phyloP scores from a whole-genome alignment of 2,888 invertebrate species.

The Shargacucullia verbasci region DNA sequence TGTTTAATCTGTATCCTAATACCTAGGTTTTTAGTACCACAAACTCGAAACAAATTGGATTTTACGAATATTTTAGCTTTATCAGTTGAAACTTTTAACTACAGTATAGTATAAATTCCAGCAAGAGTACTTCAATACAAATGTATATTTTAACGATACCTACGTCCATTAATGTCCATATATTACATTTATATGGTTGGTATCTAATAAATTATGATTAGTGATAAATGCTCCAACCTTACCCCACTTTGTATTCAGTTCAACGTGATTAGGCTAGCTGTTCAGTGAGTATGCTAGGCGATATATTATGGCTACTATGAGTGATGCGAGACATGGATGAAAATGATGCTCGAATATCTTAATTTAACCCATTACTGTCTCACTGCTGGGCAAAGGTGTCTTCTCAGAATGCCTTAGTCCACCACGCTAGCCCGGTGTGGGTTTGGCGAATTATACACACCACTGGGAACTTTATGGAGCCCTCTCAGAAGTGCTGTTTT shows the following conservation, averaged over 20 bases:
- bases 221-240: slow-evolving; percentile 52
- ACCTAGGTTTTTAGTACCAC: slow-evolving; percentile 10
- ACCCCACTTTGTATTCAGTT: slow-evolving; percentile 45
- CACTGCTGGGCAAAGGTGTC: too few relatives aligned
- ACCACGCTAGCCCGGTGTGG: too few relatives aligned
- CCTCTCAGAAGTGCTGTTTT: too few relatives aligned
- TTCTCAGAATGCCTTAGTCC: too few relatives aligned
- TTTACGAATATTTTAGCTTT: background rate
- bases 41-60: background rate
- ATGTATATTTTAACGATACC: slow-evolving; percentile 35
- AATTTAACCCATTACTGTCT: too few relatives aligned
- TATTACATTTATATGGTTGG: slow-evolving; percentile 36
- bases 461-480: too few relatives aligned
- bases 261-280: slow-evolving; percentile 5
- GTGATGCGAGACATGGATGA: background rate
- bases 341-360: too few relatives aligned
- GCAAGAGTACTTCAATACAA: slow-evolving; percentile 15
- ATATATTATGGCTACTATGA: slow-evolving; percentile 5
- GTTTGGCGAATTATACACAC: too few relatives aligned
- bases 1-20: background rate
- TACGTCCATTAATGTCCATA: slow-evolving; percentile 25
- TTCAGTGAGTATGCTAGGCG: slow-evolving; percentile 14
- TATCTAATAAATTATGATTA: slow-evolving; percentile 58
- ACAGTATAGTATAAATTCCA: slow-evolving; percentile 25
- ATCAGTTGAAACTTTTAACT: slow-evolving; percentile 13